Evolutionary conservation across 64 coral and sea anemone genomes (phyloP).

Genomic region (Dendrophyllia cribrosa): DNA sequence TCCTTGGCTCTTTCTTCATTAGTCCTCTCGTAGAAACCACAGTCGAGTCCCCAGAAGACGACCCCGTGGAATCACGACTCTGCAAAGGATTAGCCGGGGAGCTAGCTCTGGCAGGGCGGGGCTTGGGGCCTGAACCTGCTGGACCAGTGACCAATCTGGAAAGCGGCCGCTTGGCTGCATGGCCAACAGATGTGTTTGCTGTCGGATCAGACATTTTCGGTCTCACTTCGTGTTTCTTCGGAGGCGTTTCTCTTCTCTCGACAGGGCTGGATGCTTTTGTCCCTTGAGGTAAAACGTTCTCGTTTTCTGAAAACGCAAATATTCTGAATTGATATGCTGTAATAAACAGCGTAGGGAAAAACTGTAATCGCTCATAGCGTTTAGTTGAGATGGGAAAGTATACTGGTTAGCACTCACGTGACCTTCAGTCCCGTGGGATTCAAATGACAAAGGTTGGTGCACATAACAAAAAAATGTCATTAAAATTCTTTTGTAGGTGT

Average conservation of each 20-base stretch:
- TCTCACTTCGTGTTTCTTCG: not conserved
- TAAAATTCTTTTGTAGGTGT: too few relatives aligned
- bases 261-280: not conserved
- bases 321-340: not conserved
- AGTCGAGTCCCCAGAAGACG: conserved; percentile 1
- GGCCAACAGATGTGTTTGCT: not conserved
- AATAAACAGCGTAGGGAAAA: too few relatives aligned
- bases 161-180: not conserved
- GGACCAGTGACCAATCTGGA: conserved; percentile 14
- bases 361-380: too few relatives aligned
- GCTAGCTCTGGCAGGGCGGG: not conserved
- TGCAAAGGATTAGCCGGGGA: not conserved
- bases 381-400: too few relatives aligned
- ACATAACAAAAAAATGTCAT: too few relatives aligned
- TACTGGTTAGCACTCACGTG: too few relatives aligned
- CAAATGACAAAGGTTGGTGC: too few relatives aligned
- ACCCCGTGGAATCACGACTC: conserved; percentile 1
- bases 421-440: too few relatives aligned
- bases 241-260: conserved; percentile 1
- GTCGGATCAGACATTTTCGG: conserved; percentile 5
- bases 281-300: not conserved
- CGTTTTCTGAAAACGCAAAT: conserved; percentile 11
- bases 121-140: not conserved
- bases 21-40: conserved; percentile 19
- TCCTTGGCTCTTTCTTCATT: not conserved